Percentiles rank a stretch among this genome's conserved stretches.
Evolutionary conservation across 2,113 vertebrate species (phyloP).

Genomic region (Ophthalmotilapia sp.): DNA sequence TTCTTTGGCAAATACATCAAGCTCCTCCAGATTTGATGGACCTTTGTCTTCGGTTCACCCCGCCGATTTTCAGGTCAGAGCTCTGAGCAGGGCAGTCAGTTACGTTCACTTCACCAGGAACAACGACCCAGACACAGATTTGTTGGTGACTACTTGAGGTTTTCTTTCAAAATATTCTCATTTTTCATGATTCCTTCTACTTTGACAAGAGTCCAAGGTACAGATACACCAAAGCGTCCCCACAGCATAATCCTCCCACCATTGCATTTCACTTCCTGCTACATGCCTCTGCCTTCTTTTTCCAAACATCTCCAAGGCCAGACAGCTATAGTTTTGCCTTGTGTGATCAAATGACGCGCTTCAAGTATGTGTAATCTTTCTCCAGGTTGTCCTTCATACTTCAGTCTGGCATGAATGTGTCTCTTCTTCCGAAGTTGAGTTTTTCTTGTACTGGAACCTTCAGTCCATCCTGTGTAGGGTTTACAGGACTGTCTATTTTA

Average conservation of each 20-base stretch:
- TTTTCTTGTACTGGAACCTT: background rate
- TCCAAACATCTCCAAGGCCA: background rate
- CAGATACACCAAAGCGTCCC: background rate
- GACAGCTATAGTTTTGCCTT: background rate
- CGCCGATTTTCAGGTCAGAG: background rate
- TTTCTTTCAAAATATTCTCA: background rate
- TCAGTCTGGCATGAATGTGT: background rate
- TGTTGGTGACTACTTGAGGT: background rate
- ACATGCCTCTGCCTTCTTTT: background rate
- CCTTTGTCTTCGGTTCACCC: background rate
- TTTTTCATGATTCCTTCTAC: background rate
- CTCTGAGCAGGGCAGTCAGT: background rate
- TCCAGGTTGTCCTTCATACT: background rate
- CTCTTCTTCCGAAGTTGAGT: background rate
- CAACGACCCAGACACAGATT: background rate
- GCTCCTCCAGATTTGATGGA: background rate
- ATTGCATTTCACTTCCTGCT: background rate
- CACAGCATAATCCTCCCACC: background rate
- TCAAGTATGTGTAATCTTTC: background rate
- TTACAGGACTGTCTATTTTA: rapidly evolving
- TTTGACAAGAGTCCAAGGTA: background rate
- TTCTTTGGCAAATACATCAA: background rate
- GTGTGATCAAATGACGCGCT: background rate
- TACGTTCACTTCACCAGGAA: background rate
- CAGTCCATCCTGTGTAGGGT: background rate